phyloP scores from a whole-genome alignment of 2,797 vertebrate genomes.

The Loris lydekkerianus region DNA sequence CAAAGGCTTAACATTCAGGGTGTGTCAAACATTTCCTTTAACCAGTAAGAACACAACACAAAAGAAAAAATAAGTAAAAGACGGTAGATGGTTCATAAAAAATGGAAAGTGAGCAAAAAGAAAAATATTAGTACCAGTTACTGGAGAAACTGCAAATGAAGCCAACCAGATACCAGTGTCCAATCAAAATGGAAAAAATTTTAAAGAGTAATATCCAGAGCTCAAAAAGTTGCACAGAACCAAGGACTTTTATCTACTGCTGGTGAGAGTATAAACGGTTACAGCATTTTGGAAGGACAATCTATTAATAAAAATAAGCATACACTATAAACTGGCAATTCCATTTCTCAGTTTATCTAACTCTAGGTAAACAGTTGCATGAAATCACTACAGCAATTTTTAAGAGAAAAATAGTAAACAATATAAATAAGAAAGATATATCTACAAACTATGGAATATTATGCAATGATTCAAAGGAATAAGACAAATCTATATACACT shows the following conservation, averaged over 20 bases:
- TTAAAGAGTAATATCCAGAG: background rate
- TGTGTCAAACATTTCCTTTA: background rate
- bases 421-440: background rate
- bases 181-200: background rate
- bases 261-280: background rate
- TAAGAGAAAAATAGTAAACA: background rate
- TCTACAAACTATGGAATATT: background rate
- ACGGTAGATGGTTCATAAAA: background rate
- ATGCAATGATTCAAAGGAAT: slow-evolving; percentile 42
- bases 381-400: background rate
- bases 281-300: background rate
- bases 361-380: background rate
- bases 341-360: slow-evolving; percentile 1
- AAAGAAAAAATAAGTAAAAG: background rate
- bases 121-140: background rate
- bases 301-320: slow-evolving; percentile 31
- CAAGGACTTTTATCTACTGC: background rate
- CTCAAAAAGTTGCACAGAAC: background rate
- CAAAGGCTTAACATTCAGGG: background rate
- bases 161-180: background rate
- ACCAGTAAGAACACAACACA: background rate
- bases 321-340: background rate
- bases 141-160: background rate
- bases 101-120: background rate
- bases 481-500: background rate